These are phyloP conservation scores for Tanypteryx hageni DNA, from an alignment of 2,888 invertebrate genomes.

Conservation along the genomic window DNA sequence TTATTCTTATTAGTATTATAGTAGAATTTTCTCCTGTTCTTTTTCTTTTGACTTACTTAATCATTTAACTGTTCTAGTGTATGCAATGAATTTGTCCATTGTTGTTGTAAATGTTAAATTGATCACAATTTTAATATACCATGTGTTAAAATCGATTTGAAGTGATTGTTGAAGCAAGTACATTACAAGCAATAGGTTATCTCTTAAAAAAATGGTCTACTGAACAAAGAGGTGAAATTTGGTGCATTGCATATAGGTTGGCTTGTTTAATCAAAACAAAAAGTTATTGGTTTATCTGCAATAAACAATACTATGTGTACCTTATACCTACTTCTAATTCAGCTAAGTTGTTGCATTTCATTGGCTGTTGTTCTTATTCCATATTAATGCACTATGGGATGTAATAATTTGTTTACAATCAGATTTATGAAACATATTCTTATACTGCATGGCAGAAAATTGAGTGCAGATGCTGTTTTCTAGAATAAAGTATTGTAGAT, in stretches of 20 bases:
- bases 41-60: background rate
- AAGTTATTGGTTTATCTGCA: background rate
- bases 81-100: background rate
- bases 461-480: background rate
- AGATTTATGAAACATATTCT: background rate
- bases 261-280: background rate
- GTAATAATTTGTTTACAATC: background rate
- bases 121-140: background rate
- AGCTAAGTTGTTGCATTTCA: background rate
- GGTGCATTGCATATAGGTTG: background rate
- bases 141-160: background rate
- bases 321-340: background rate
- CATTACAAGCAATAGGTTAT: background rate
- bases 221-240: background rate
- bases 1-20: background rate
- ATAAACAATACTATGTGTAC: background rate
- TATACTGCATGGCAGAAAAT: background rate
- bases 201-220: background rate
- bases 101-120: background rate
- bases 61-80: background rate
- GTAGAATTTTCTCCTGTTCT: background rate
- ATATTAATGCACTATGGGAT: background rate
- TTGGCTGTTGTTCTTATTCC: background rate
- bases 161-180: background rate
- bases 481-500: background rate